Evolutionary conservation across 2,888 invertebrate genomes (phyloP).

Genomic region (Tiliacea citrago): DNA sequence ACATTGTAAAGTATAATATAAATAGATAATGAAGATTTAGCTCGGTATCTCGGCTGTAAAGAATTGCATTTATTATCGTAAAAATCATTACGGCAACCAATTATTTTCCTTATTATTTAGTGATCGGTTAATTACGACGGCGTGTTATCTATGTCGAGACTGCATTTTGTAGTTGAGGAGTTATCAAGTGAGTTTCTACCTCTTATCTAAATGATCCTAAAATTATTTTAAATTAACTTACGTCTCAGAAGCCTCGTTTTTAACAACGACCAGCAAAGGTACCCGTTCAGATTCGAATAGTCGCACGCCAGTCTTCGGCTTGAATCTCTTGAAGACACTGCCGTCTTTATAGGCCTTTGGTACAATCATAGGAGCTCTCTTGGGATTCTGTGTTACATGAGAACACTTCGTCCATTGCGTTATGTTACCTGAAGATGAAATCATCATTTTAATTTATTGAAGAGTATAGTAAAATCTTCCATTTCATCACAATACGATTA

Average conservation of each 20-base stretch:
- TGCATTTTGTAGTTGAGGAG: neutral
- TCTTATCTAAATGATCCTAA: neutral
- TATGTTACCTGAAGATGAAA: slow-evolving; percentile 87
- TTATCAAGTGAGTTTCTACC: neutral
- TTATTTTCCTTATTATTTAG: neutral
- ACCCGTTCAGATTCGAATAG: slow-evolving; percentile 87
- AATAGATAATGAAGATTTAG: neutral
- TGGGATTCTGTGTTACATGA: slow-evolving; percentile 93
- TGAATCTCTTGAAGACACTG: slow-evolving; percentile 91
- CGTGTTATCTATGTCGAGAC: neutral
- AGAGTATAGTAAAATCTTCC: neutral
- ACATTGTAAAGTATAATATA: too few species aligned
- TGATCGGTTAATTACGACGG: neutral
- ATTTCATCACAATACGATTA: neutral
- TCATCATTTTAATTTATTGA: neutral
- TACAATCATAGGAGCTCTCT: slow-evolving; percentile 93
- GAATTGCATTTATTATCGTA: neutral
- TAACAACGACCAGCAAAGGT: slow-evolving; percentile 78
- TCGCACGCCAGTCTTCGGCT: slow-evolving; percentile 90
- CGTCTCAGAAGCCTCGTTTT: slow-evolving; percentile 84
- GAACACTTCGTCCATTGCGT: slow-evolving; percentile 98
- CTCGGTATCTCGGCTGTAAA: neutral
- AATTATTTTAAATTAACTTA: slow-evolving; percentile 56
- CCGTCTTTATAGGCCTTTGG: slow-evolving; percentile 91
- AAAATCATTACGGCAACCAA: neutral